Conservation (phyloP, 2,888 invertebrate genomes). For the Eutolmus rufibarbis region DNA sequence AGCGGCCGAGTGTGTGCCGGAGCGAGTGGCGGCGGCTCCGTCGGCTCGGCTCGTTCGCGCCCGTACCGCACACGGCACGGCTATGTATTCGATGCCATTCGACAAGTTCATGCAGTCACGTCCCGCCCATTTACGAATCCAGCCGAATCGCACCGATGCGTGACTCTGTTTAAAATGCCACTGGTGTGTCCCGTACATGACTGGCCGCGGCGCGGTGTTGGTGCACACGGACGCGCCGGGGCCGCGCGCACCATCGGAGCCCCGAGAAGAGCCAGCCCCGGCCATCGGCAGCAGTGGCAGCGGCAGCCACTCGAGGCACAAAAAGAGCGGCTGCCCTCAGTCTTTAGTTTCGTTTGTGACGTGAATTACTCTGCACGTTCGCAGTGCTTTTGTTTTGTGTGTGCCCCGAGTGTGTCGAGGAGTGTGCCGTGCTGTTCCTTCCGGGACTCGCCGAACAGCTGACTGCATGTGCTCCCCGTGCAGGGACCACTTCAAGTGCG, state of each 20-base stretch:
- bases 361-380: conserved; percentile 61
- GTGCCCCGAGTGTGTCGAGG: conserved; percentile 2
- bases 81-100: conserved; percentile 52
- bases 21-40: background rate
- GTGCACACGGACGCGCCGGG: background rate
- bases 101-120: conserved; percentile 60
- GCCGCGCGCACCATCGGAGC: conserved; percentile 22
- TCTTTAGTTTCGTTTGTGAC: conserved; percentile 63
- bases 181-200: conserved; percentile 63
- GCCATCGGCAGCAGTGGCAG: conserved; percentile 46
- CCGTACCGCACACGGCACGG: background rate
- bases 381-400: conserved; percentile 30
- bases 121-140: conserved; percentile 64
- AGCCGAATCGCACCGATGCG: conserved; percentile 55
- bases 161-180: conserved; percentile 64
- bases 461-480: conserved; percentile 25
- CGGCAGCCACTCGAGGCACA: conserved; percentile 5
- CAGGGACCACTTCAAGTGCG: conserved; percentile 20
- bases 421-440: conserved; percentile 3
- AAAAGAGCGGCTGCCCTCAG: conserved; percentile 36
- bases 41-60: background rate
- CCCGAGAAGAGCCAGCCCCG: conserved; percentile 30
- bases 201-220: conserved; percentile 51
- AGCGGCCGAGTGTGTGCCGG: conserved; percentile 28
- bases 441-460: conserved; percentile 39